Percentiles rank a stretch among this genome's conserved stretches.
These are phyloP conservation scores for Andrena chrysosceles DNA, from an alignment of 2,888 invertebrate genomes.

Conservation along the genomic window DNA sequence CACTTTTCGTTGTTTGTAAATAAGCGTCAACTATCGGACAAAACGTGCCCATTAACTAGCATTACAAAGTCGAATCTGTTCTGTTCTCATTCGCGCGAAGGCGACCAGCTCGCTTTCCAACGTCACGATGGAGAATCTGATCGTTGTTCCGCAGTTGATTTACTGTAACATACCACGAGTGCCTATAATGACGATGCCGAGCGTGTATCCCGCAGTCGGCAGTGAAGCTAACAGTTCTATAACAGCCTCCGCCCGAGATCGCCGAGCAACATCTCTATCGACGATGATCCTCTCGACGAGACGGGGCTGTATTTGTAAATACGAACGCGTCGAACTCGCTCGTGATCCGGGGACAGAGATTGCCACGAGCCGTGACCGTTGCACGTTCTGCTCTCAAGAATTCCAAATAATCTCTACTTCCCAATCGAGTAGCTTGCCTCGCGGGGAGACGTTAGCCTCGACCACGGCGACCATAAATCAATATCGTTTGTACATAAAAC, in stretches of 20 bases:
- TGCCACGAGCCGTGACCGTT: conserved; percentile 30
- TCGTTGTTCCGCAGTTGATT: conserved; percentile 52
- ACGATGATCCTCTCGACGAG: conserved; percentile 14
- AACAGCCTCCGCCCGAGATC: conserved; percentile 17
- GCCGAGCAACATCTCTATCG: conserved; percentile 15
- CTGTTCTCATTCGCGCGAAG: neutral
- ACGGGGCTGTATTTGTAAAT: conserved; percentile 49
- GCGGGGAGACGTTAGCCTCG: conserved; percentile 37
- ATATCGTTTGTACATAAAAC: conserved; percentile 62
- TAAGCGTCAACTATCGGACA: conserved; percentile 79
- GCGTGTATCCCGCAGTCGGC: conserved; percentile 33
- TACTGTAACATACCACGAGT: conserved; percentile 67
- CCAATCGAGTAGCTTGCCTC: conserved; percentile 31
- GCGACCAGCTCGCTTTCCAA: neutral
- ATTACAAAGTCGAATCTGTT: neutral
- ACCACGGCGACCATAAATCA: conserved; percentile 48
- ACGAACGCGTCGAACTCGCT: conserved; percentile 15
- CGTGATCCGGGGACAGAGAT: conserved; percentile 26
- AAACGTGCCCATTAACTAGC: conserved; percentile 74
- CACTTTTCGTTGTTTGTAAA: conserved; percentile 76
- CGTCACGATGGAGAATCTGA: neutral
- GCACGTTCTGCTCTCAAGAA: conserved; percentile 35
- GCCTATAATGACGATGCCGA: conserved; percentile 66
- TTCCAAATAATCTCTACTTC: conserved; percentile 49
- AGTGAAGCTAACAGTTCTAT: conserved; percentile 12